A percentile compares a stretch with the other conserved stretches of the same genome.
phyloP scores from a whole-genome alignment of 2,888 invertebrate species.

The Trissolcus japonicus region DNA sequence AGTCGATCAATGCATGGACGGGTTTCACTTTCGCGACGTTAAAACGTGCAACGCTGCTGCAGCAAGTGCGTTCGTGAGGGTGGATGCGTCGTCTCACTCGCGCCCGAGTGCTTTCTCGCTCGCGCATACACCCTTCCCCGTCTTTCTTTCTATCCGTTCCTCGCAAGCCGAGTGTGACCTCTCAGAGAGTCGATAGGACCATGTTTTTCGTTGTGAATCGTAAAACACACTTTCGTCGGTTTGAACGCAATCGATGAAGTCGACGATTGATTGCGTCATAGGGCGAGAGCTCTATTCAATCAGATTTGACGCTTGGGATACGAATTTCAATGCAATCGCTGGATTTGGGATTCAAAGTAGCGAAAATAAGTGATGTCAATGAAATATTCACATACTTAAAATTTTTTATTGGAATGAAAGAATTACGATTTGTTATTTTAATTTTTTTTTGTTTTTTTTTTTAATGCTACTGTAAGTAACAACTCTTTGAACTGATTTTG shows the following conservation, averaged over 20 bases:
- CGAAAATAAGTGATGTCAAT: too few species aligned
- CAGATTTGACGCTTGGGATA: too few species aligned
- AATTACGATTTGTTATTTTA: too few species aligned
- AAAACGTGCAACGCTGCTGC: conserved; percentile 70
- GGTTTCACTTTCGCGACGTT: conserved; percentile 77
- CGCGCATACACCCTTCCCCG: not conserved
- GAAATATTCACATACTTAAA: too few species aligned
- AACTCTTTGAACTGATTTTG: too few species aligned
- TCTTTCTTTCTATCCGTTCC: not conserved
- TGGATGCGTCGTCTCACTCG: conserved; percentile 36
- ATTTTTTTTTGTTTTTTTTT: too few species aligned
- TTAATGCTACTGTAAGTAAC: too few species aligned
- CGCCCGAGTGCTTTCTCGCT: conserved; percentile 12
- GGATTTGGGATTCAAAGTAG: too few species aligned
- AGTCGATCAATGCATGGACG: conserved; percentile 76
- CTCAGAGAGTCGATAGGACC: conserved; percentile 30
- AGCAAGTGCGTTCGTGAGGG: conserved; percentile 59
- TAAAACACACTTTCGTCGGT: conserved; percentile 29
- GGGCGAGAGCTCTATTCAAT: not conserved
- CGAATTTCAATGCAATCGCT: too few species aligned
- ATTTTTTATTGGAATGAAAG: too few species aligned
- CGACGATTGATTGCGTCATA: conserved; percentile 28
- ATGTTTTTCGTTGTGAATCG: conserved; percentile 36
- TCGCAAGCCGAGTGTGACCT: conserved; percentile 33
- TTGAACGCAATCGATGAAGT: conserved; percentile 34